These are phyloP conservation scores for Ibidorhyncha struthersii DNA, from an alignment of 2,113 vertebrate species.

Conservation along the genomic window DNA sequence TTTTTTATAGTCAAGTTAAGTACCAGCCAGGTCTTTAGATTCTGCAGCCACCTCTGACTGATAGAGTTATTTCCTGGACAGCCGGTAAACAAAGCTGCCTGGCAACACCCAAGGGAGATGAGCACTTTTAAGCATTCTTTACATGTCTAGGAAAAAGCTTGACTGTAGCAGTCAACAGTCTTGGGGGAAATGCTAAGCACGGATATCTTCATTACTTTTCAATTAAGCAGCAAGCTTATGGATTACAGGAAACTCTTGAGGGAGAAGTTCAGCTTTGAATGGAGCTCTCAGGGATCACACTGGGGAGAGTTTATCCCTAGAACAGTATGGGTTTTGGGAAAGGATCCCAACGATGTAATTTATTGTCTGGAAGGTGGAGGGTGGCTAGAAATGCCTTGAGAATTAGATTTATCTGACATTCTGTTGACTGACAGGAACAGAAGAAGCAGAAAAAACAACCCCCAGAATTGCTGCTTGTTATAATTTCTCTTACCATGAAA, in stretches of 20 bases:
- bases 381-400: background rate
- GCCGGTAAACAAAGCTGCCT: conserved; percentile 13
- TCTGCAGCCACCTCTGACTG: background rate
- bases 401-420: background rate
- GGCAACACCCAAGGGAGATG: background rate
- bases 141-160: background rate
- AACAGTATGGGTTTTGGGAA: background rate
- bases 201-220: conserved; percentile 57
- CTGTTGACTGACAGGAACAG: background rate
- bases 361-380: background rate
- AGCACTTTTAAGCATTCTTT: conserved; percentile 34
- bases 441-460: background rate
- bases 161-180: background rate
- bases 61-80: background rate
- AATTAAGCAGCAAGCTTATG: conserved; percentile 24
- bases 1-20: background rate
- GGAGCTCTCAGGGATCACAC: background rate
- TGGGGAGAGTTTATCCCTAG: background rate
- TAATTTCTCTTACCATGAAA: background rate
- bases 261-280: background rate
- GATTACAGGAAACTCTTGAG: background rate
- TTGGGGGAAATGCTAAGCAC: conserved; percentile 4
- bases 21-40: background rate
- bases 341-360: background rate
- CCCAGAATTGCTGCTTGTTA: accelerated